Base-by-base conservation (phyloP, 2,797 vertebrate genomes). In the Crocodylus rhombifer region DNA sequence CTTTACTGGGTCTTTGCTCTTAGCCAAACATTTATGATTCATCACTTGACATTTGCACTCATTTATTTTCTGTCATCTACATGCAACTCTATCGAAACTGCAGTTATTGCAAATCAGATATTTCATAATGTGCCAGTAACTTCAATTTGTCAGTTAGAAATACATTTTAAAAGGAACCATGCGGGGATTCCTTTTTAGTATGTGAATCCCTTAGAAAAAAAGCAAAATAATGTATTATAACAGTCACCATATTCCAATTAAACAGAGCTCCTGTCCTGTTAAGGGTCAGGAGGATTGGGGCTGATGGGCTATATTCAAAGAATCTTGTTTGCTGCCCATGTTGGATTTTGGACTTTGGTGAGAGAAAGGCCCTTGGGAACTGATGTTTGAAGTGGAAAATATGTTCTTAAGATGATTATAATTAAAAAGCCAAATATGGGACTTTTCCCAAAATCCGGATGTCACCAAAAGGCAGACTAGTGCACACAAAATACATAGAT, bases 381-480 rank as follows among this genome's bases (percentile, higher is more conserved):
- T 51, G 42, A 51, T 51, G 42, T 51, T 78, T 8, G 77, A 76
- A 74, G 33, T 82, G 42, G 76, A 84, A 87, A 90, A 83, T 33
- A 7, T 25, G 4, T 36, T n/a, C 20, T 77, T 80, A 77, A 79
- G 2, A 90, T 87, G 78, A 13, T 20, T 82, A 26, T 94, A 36
- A 89, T 94, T 94, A 62, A 61, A 82, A 25, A 80, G 18, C 42
- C 89, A 84, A 92, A 14, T 56, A 26, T 0, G 17, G 87, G 83
- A 75, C 56, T 91, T 71, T 71, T 71, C 67, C 28, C 82, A 80
- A 93, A 64, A 77, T 69, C 20, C 13, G 33, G 23, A 14, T 14
- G 33, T 15, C 33, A 71, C 33, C 83, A 86, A 90, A 93, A 89
- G 57, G 28, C 80, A 94, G 84, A 8, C 69, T 90, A 85, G 86